Evolutionary conservation across 1,140 invertebrate genomes (phyloP).

Genomic region (Andricus grossulariae): DNA sequence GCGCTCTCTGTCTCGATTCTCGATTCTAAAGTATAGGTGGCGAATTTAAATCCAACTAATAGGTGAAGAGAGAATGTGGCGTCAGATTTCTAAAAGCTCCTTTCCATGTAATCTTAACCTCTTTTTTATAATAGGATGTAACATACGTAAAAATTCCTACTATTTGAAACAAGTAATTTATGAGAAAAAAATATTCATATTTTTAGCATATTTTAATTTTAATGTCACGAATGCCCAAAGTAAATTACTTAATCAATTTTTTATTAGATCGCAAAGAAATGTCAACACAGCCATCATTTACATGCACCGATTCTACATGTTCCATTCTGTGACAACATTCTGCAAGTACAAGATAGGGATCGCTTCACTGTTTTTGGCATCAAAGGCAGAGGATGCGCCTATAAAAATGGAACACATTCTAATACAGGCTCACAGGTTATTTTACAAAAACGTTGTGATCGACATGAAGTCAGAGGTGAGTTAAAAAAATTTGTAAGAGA

Average conservation of each 20-base stretch:
- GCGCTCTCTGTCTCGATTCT: no score
- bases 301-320: conserved; percentile 97
- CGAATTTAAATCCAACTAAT: no score
- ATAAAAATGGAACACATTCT: conserved; percentile 96
- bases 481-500: background rate
- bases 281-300: conserved; percentile 96
- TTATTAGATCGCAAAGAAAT: conserved; percentile 81
- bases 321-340: conserved; percentile 90
- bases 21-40: no score
- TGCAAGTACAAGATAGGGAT: conserved; percentile 86
- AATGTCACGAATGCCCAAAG: no score
- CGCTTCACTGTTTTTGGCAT: conserved; percentile 91
- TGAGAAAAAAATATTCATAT: no score
- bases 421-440: conserved; percentile 88
- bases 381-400: conserved; percentile 97
- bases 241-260: conserved; percentile 1
- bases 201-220: no score
- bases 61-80: no score
- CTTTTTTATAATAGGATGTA: no score
- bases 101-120: no score
- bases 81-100: no score
- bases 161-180: no score
- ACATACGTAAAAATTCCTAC: no score
- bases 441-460: conserved; percentile 79
- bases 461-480: conserved; percentile 83